Percentiles rank a stretch among this genome's conserved stretches.
These are phyloP conservation scores for Drosophila eohydei DNA, from an alignment of 2,888 invertebrate genomes.

Conservation along the genomic window DNA sequence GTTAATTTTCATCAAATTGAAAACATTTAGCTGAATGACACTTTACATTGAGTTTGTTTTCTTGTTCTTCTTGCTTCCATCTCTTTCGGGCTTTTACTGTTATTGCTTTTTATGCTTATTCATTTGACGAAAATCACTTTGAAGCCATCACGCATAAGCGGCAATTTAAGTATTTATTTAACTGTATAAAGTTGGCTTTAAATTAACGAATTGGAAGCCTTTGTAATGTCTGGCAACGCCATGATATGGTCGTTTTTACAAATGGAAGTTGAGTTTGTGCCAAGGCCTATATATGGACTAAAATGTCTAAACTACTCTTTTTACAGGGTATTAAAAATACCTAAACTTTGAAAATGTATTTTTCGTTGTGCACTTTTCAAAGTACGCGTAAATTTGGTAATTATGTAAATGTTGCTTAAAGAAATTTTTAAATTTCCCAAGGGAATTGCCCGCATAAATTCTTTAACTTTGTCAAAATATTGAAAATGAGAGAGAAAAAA, in stretches of 20 bases:
- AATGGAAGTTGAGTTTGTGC: no score
- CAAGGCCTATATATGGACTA: neutral
- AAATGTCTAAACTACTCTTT: neutral
- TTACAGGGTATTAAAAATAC: neutral
- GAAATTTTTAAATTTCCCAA: neutral
- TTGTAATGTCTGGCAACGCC: neutral
- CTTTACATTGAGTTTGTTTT: slow-evolving; percentile 46
- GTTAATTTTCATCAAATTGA: slow-evolving; percentile 76
- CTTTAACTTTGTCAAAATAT: neutral
- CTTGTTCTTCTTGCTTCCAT: neutral
- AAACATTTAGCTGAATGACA: slow-evolving; percentile 78
- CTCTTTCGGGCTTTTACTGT: slow-evolving; percentile 1
- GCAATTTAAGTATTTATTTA: neutral
- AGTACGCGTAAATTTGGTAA: neutral
- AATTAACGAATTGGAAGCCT: neutral
- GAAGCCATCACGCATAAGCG: slow-evolving; percentile 9
- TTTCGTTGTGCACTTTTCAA: neutral
- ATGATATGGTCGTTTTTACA: neutral
- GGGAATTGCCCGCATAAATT: neutral
- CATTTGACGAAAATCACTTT: slow-evolving; percentile 12
- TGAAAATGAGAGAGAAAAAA: neutral
- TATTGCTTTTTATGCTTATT: slow-evolving; percentile 18
- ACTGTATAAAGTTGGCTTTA: neutral
- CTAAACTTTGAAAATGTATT: neutral
- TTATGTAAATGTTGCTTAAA: neutral